A percentile compares a stretch with the other conserved stretches of the same genome.
Evolutionary conservation across 2,113 vertebrate genomes (phyloP).

Genomic region (Bungarus multicinctus): DNA sequence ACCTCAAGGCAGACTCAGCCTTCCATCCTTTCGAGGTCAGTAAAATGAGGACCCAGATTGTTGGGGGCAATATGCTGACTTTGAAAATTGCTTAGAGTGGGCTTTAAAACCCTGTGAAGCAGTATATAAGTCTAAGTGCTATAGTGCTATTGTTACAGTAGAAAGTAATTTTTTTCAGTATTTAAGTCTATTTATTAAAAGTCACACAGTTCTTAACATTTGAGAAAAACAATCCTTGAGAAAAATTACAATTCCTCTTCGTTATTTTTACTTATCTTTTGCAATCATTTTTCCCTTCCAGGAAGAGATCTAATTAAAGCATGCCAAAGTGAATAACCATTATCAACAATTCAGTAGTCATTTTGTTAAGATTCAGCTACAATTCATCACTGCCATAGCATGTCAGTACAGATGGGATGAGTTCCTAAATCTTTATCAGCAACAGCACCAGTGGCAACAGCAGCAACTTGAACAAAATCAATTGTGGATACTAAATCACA

Average conservation of each 20-base stretch:
- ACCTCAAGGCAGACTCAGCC: neutral
- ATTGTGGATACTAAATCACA: neutral
- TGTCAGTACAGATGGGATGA: neutral
- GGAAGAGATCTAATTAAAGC: constrained; percentile 60
- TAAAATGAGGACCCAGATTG: neutral
- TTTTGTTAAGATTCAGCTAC: constrained; percentile 4
- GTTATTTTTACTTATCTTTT: constrained; percentile 43
- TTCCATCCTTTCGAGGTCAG: neutral
- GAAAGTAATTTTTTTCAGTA: neutral
- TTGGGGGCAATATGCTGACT: neutral
- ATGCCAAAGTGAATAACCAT: constrained; percentile 49
- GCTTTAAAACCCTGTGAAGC: neutral
- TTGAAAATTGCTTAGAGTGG: neutral
- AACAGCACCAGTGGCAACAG: neutral
- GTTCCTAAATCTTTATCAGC: neutral
- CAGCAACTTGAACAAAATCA: neutral
- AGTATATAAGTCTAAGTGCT: neutral
- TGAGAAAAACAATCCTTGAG: constrained; percentile 18
- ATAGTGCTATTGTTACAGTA: constrained; percentile 2
- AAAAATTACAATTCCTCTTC: constrained; percentile 36
- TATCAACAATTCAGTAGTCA: constrained; percentile 16
- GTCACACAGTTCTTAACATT: constrained; percentile 10
- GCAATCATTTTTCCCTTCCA: constrained; percentile 55
- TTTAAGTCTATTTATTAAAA: constrained; percentile 39
- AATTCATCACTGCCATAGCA: constrained; percentile 23